Base-by-base conservation (phyloP, 2,797 vertebrate genomes). In the Eutrigla gurnardus region DNA sequence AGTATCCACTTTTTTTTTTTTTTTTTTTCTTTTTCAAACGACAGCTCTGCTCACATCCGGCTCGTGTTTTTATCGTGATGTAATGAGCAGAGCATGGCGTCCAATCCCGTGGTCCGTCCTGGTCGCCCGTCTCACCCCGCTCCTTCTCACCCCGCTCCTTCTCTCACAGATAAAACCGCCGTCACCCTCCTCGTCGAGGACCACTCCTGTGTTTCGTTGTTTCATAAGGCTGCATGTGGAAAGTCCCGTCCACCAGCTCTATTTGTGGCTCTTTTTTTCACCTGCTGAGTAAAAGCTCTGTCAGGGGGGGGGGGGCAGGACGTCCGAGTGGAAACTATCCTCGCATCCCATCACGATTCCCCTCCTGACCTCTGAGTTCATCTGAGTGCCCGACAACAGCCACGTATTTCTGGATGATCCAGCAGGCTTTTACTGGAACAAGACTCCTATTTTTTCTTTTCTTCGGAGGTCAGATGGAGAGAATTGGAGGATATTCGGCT, bases 241-340 rank as follows among this genome's bases (percentile, higher is more conserved):
- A 73, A 64, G 68, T 75, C 81, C 75, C 46, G 45, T 65, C 17
- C 13, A 0, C 4, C 14, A 3, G 50, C 25, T 82, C 7, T 84
- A 67, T 80, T 82, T 50, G 9, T 46, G 73, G 36, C 67, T 6
- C 4, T 3, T 9, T 45, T 9, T 45, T 11, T 81, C 88, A 86
- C 86, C 82, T 90, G 87, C 83, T 80, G 81, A 78, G 69, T 80
- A 59, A 75, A 75, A 11, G 47, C 53, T 58, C 0, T n/a, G n/a
- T 36, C 63, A 0, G 70, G 1, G 37, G 1, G 45, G 9, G 8
- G 3, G 43, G 40, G 32, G 64, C 77, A 87, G 90, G 84, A 87
- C n/a, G 68, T 90, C 73, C 57, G 69, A 82, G 70, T 46, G 86
- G 85, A 82, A 89, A 67, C 81, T 50, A 15, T 68, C 52, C 18